phyloP scores from a whole-genome alignment of 35 echinoderm and acorn worm genomes.

The Lytechinus variegatus region DNA sequence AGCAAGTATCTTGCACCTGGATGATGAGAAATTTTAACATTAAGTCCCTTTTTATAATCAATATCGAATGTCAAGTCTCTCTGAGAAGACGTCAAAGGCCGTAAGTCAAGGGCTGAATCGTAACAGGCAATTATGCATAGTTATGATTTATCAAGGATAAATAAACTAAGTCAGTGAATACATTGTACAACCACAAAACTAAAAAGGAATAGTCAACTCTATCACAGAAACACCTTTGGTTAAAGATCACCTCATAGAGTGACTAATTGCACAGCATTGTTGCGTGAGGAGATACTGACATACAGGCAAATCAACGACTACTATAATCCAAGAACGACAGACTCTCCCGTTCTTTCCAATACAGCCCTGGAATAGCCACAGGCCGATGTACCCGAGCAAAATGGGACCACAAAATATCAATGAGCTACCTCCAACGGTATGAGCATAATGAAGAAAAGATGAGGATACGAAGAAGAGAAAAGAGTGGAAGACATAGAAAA shows the following conservation, averaged over 20 bases:
- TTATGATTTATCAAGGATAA: neutral
- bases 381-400: neutral
- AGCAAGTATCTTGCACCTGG: neutral
- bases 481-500: neutral
- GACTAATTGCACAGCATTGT: neutral
- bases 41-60: neutral
- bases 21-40: neutral
- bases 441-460: neutral
- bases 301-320: neutral
- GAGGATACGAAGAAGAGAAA: neutral
- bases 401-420: slow-evolving; percentile 4
- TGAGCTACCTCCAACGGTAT: neutral
- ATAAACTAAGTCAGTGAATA: neutral
- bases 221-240: neutral
- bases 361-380: neutral
- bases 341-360: neutral
- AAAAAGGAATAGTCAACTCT: neutral
- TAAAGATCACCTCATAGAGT: neutral
- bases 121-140: neutral
- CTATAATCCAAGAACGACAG: neutral
- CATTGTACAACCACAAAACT: neutral
- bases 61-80: neutral
- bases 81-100: neutral
- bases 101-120: neutral
- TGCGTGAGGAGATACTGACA: neutral